These are phyloP conservation scores for Chromobotia macracanthus DNA, from an alignment of 2,797 vertebrate genomes.

Conservation along the genomic window DNA sequence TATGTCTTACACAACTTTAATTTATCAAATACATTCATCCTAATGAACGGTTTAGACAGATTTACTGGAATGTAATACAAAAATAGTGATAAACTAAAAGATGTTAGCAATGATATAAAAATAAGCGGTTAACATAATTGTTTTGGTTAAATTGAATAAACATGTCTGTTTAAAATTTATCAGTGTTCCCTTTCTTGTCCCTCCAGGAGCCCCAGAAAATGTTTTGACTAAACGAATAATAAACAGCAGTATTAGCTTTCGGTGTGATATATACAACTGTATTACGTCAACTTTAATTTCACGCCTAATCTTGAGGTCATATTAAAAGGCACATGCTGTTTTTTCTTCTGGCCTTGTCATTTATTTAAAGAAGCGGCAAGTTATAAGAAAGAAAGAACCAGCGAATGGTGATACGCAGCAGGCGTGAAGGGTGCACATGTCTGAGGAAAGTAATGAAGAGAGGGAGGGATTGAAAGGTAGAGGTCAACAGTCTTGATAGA, in stretches of 20 bases:
- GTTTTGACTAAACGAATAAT: conserved; percentile 26
- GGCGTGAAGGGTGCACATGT: conserved; percentile 36
- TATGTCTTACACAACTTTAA: too few relatives aligned
- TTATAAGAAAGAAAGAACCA: background rate
- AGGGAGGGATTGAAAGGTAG: conserved; percentile 34
- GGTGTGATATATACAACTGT: conserved; percentile 29
- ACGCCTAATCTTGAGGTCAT: conserved; percentile 47
- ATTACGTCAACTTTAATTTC: conserved; percentile 52
- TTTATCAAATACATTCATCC: background rate
- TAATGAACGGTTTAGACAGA: background rate
- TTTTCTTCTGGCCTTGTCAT: conserved; percentile 15
- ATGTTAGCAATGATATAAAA: background rate
- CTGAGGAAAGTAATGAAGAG: conserved; percentile 18
- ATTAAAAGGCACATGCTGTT: conserved; percentile 47
- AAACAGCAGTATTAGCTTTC: conserved; percentile 13
- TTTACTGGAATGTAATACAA: background rate
- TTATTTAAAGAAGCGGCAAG: background rate
- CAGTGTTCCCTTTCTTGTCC: background rate
- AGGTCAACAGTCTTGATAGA: conserved; percentile 38
- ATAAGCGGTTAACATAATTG: background rate
- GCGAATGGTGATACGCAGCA: background rate
- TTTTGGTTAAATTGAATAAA: background rate
- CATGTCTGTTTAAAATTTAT: background rate
- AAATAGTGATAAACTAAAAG: background rate
- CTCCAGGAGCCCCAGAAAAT: background rate